A percentile compares a stretch with the other conserved stretches of the same genome.
These are phyloP conservation scores for Fringilla coelebs DNA, from an alignment of 2,797 vertebrate genomes.

Conservation along the genomic window DNA sequence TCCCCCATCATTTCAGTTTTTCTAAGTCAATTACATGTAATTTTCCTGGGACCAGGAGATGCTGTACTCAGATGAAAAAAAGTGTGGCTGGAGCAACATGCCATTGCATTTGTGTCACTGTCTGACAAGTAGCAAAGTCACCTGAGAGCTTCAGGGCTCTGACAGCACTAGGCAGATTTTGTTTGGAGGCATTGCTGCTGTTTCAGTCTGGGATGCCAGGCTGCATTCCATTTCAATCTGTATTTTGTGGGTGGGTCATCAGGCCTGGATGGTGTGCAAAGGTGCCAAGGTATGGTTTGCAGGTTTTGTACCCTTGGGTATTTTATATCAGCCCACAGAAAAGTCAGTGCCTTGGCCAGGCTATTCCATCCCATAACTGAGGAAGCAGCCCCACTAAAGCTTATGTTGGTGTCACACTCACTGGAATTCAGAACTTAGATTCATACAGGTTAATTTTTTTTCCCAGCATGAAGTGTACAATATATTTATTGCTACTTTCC, in stretches of 20 bases:
- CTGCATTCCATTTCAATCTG: background rate
- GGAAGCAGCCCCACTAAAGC: background rate
- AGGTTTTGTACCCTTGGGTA: fast-evolving
- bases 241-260: background rate
- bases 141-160: background rate
- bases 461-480: background rate
- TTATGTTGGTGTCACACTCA: background rate
- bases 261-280: background rate
- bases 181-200: background rate
- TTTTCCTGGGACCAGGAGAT: background rate
- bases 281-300: background rate
- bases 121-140: background rate
- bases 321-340: background rate
- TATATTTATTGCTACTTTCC: background rate
- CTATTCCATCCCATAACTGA: background rate
- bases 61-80: background rate
- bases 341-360: background rate
- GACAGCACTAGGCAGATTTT: background rate
- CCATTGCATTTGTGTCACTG: background rate
- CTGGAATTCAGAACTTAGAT: background rate
- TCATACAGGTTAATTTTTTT: fast-evolving
- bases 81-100: background rate
- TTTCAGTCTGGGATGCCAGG: background rate
- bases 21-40: background rate
- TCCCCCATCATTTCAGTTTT: background rate